Conservation (phyloP, 2,888 invertebrate genomes). For the Hymenopus coronatus region DNA sequence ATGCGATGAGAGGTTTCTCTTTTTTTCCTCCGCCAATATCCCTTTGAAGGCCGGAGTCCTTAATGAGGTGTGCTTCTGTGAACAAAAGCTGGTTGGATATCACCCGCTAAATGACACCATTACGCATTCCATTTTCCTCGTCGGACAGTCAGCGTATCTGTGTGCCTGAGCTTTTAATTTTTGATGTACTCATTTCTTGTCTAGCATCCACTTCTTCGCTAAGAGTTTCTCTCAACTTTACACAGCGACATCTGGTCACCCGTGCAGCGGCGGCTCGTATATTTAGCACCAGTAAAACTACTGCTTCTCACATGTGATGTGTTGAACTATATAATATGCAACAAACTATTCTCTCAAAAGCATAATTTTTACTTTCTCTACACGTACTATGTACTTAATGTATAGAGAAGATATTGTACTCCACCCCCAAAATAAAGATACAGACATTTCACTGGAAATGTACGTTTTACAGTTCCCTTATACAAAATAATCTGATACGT, state of each 20-base stretch:
- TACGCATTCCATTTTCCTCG: neutral
- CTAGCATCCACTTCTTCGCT: neutral
- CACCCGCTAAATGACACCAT: neutral
- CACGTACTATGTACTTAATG: too few species aligned
- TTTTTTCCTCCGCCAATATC: neutral
- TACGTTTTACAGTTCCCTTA: too few species aligned
- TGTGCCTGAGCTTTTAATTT: neutral
- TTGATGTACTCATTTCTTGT: neutral
- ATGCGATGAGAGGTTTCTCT: neutral
- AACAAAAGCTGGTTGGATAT: neutral
- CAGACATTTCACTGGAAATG: too few species aligned
- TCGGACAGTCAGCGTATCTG: neutral
- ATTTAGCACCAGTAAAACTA: too few species aligned
- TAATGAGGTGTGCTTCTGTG: neutral
- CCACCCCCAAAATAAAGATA: too few species aligned
- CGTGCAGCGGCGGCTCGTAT: too few species aligned
- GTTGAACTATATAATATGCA: too few species aligned
- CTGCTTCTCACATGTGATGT: too few species aligned
- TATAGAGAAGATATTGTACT: too few species aligned
- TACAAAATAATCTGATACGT: too few species aligned
- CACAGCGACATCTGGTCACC: neutral
- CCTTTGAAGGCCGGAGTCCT: neutral
- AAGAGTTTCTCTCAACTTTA: neutral
- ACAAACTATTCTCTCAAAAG: too few species aligned
- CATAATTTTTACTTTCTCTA: too few species aligned